Conservation (phyloP, 2,113 vertebrate species). For the Oxyura jamaicensis region DNA sequence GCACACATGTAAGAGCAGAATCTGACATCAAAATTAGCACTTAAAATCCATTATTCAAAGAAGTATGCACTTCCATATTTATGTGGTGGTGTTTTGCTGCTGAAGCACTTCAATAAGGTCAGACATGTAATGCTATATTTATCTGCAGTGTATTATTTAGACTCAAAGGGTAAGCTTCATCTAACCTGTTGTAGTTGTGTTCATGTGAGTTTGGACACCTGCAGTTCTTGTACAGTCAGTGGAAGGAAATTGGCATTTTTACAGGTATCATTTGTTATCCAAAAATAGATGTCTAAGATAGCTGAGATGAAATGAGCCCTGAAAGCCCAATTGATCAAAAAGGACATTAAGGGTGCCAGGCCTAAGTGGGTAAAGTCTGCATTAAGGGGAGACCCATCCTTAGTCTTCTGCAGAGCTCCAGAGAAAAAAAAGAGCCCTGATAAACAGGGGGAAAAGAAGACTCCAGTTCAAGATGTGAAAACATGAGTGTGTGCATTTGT, state of each 20-base stretch:
- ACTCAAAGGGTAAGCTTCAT: background rate
- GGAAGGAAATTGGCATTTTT: background rate
- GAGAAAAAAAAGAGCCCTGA: background rate
- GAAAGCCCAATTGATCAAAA: background rate
- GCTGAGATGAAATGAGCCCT: background rate
- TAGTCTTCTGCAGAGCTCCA: background rate
- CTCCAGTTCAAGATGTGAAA: background rate
- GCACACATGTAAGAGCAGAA: background rate
- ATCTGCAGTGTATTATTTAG: background rate
- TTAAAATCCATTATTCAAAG: conserved; percentile 47
- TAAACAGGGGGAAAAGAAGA: background rate
- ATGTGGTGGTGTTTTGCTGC: conserved; percentile 11
- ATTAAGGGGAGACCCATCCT: background rate
- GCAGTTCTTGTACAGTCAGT: background rate
- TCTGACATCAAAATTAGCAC: conserved; percentile 4
- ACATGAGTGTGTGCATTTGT: background rate
- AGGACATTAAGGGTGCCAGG: background rate
- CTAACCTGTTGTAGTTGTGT: background rate
- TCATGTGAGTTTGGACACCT: background rate
- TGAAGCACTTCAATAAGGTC: background rate
- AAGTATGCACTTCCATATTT: background rate
- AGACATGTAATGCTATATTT: background rate
- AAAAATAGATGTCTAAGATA: background rate
- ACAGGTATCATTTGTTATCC: background rate
- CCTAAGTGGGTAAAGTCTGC: background rate